Conservation (phyloP, 2,888 invertebrate genomes). For the Chrysina gloriosa region DNA sequence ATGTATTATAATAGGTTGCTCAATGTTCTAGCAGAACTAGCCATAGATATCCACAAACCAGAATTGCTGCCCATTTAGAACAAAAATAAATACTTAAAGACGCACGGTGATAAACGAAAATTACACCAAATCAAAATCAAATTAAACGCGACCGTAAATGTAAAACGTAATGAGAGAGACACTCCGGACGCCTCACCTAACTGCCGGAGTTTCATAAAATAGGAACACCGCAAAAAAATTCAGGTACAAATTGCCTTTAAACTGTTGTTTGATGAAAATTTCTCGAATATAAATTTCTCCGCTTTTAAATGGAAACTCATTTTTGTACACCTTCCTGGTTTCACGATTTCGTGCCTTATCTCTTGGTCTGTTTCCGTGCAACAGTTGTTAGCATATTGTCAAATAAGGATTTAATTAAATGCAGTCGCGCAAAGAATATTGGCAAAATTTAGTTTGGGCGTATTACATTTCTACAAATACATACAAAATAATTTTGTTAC, state of each 20-base stretch:
- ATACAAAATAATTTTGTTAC: slow-evolving; percentile 4
- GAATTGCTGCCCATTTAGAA: background rate
- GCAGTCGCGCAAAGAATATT: slow-evolving; percentile 17
- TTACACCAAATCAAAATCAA: slow-evolving; percentile 2
- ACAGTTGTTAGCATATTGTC: slow-evolving; percentile 36
- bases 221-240: slow-evolving; percentile 1
- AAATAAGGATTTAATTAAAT: slow-evolving; percentile 37
- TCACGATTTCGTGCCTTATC: slow-evolving; percentile 26
- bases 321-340: slow-evolving; percentile 21
- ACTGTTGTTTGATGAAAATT: background rate
- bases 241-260: background rate
- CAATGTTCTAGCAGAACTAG: too few species aligned
- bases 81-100: slow-evolving; percentile 1
- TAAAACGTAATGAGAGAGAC: background rate
- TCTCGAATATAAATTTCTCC: slow-evolving; percentile 15
- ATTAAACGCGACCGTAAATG: slow-evolving; percentile 8
- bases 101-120: background rate
- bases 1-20: too few species aligned
- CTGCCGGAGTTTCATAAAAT: background rate
- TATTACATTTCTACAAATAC: slow-evolving; percentile 25
- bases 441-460: slow-evolving; percentile 18
- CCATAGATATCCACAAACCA: background rate
- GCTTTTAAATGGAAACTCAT: slow-evolving; percentile 27
- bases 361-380: slow-evolving; percentile 17
- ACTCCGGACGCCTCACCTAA: background rate